These are phyloP conservation scores for Sphaeramia orbicularis DNA, from an alignment of 2,797 vertebrate genomes.

Conservation along the genomic window DNA sequence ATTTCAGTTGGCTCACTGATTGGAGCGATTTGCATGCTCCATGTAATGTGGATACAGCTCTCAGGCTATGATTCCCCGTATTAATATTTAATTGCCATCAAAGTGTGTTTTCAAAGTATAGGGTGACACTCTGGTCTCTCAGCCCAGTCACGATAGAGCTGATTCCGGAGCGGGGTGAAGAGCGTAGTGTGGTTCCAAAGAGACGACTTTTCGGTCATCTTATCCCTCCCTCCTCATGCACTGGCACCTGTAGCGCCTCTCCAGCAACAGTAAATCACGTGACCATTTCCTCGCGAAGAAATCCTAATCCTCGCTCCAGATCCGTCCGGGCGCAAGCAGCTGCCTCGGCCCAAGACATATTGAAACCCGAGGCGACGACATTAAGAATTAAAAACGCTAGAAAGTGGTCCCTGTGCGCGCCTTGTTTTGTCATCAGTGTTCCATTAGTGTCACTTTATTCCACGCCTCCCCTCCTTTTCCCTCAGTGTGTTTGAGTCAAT, in stretches of 20 bases:
- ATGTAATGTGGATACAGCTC: conserved; percentile 83
- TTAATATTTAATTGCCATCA: conserved; percentile 83
- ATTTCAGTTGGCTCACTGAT: conserved; percentile 82
- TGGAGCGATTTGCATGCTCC: conserved; percentile 81
- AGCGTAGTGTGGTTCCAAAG: conserved; percentile 73
- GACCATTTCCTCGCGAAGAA: conserved; percentile 86
- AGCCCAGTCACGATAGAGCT: conserved; percentile 74
- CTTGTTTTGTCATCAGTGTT: conserved; percentile 89
- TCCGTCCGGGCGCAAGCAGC: conserved; percentile 69
- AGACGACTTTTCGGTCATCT: conserved; percentile 78
- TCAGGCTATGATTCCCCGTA: conserved; percentile 81
- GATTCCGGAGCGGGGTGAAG: conserved; percentile 67
- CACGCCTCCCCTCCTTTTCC: conserved; percentile 76
- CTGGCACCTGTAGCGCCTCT: conserved; percentile 83
- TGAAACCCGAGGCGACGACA: conserved; percentile 86
- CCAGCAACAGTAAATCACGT: conserved; percentile 90
- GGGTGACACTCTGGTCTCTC: conserved; percentile 77
- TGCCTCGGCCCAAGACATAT: conserved; percentile 73
- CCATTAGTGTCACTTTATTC: conserved; percentile 91
- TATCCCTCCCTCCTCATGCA: conserved; percentile 74
- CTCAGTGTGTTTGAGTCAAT: conserved; percentile 80
- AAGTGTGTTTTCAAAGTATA: conserved; percentile 82
- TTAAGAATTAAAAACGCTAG: conserved; percentile 86
- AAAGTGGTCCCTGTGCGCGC: conserved; percentile 86
- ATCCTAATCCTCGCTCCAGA: conserved; percentile 82